These are phyloP conservation scores for Resseliella maxima DNA, from an alignment of 2,888 invertebrate species.

Conservation along the genomic window DNA sequence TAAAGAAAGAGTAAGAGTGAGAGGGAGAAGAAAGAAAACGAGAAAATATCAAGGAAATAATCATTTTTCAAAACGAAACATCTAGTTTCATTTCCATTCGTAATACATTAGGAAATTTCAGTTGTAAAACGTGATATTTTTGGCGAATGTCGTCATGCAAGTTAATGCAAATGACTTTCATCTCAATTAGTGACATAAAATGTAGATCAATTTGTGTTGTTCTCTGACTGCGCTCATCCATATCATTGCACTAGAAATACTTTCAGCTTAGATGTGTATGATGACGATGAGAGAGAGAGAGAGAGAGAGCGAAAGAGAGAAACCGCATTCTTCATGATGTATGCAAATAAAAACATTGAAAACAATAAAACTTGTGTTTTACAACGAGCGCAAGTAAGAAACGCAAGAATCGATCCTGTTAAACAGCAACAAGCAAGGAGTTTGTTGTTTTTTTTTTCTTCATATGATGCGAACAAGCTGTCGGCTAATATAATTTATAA, in stretches of 20 bases:
- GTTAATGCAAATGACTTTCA: background rate
- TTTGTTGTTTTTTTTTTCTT: background rate
- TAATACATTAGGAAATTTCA: no score
- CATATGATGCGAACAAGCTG: slow-evolving; percentile 27
- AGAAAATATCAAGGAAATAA: no score
- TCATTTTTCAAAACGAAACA: no score
- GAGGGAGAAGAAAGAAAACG: no score
- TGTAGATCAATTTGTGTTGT: background rate
- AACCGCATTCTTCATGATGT: background rate
- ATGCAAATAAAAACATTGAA: background rate
- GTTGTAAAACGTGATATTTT: no score
- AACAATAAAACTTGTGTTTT: background rate
- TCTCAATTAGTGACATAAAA: slow-evolving; percentile 32
- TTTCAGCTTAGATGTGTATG: background rate
- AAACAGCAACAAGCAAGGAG: background rate
- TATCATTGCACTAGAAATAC: background rate
- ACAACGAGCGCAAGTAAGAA: background rate
- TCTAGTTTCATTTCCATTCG: no score
- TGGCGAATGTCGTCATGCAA: background rate
- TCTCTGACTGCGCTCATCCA: background rate
- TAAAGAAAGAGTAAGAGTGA: no score
- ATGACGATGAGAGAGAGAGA: no score
- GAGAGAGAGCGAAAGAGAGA: no score
- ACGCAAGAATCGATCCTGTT: background rate
- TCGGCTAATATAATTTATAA: slow-evolving; percentile 57